Percentiles rank a stretch among this genome's conserved stretches.
Conservation (phyloP, 2,113 vertebrate genomes). For the Hippolais icterina region DNA sequence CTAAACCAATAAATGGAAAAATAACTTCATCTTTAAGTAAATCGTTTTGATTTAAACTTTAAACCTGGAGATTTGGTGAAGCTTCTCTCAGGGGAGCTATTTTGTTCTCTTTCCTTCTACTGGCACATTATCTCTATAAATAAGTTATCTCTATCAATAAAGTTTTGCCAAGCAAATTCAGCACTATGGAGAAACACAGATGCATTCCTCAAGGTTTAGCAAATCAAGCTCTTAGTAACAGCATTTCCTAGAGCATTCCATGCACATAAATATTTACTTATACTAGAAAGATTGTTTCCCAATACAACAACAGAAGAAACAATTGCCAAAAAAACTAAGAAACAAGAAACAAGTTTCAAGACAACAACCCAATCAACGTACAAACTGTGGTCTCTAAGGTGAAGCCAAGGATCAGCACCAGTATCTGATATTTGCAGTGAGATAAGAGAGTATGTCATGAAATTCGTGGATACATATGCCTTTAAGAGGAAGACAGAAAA, state of each 20-base stretch:
- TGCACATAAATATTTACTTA: not conserved
- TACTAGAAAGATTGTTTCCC: not conserved
- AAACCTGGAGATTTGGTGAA: not conserved
- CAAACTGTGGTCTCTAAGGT: not conserved
- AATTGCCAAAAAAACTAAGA: not conserved
- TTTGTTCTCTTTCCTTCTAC: not conserved
- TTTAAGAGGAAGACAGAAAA: not conserved
- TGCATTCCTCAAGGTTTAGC: not conserved
- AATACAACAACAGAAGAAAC: not conserved
- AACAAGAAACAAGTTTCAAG: not conserved
- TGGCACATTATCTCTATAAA: not conserved
- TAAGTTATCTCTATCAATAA: not conserved
- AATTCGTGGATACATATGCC: not conserved
- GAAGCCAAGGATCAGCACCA: not conserved
- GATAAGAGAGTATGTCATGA: not conserved
- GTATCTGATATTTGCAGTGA: not conserved
- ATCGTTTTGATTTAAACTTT: not conserved
- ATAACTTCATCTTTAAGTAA: not conserved
- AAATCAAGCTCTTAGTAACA: not conserved
- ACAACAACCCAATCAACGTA: not conserved
- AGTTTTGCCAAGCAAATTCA: not conserved
- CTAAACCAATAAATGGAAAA: not conserved
- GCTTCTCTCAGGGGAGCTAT: not conserved
- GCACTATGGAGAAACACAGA: not conserved
- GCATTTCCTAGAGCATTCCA: not conserved